Evolutionary conservation across 2,888 invertebrate genomes (phyloP).

Genomic region (Lasius fuliginosus): DNA sequence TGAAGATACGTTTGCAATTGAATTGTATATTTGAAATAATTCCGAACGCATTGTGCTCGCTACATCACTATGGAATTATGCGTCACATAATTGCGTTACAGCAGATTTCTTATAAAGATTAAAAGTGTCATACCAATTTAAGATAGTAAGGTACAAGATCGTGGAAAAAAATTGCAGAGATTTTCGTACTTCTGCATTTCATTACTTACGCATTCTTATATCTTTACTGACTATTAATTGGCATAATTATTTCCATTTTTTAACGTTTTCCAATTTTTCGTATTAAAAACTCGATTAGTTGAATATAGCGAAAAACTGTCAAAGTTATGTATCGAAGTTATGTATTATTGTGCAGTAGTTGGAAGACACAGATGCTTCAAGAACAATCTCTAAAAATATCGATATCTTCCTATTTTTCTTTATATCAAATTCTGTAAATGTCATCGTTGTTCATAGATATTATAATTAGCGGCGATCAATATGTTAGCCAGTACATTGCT

Average conservation of each 20-base stretch:
- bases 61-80: constrained; percentile 2
- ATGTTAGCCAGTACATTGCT: constrained; percentile 17
- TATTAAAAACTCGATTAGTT: neutral
- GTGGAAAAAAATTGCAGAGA: neutral
- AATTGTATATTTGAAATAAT: constrained; percentile 7
- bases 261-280: neutral
- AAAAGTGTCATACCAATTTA: constrained; percentile 5
- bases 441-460: neutral
- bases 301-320: neutral
- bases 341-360: neutral
- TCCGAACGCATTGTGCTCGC: neutral
- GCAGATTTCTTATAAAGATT: neutral
- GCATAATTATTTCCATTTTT: neutral
- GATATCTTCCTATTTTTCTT: neutral
- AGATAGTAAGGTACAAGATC: neutral
- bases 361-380: neutral
- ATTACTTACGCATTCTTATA: neutral
- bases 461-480: constrained; percentile 43
- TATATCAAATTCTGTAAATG: neutral
- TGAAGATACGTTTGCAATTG: neutral
- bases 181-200: neutral
- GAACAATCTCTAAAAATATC: neutral
- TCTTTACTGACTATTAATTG: neutral
- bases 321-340: neutral
- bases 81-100: constrained; percentile 11